Conservation (phyloP, 2,113 vertebrate species). For the Syrrhaptes paradoxus region DNA sequence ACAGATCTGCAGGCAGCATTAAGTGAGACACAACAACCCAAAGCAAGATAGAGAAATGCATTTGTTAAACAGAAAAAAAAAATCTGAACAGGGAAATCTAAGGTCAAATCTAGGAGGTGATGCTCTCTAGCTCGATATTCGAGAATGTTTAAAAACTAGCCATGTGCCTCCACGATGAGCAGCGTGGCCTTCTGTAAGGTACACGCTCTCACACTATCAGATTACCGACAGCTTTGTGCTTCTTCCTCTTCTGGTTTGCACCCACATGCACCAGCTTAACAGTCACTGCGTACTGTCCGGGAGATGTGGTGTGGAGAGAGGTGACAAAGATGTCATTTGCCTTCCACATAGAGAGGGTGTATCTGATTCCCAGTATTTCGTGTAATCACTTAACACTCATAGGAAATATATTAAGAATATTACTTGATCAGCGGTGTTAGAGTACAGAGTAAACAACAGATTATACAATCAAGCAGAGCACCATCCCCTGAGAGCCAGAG, state of each 20-base stretch:
- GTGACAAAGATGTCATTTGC: not conserved
- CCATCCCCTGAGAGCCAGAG: not conserved
- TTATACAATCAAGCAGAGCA: not conserved
- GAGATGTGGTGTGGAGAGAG: not conserved
- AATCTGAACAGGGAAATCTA: not conserved
- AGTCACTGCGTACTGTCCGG: not conserved
- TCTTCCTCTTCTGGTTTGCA: not conserved
- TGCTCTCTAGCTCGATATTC: slow-evolving; percentile 1
- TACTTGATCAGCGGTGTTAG: not conserved
- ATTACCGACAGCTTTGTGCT: not conserved
- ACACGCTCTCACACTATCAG: not conserved
- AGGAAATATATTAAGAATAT: not conserved
- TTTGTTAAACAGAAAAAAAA: not conserved
- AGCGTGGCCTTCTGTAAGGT: not conserved
- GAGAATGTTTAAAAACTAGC: slow-evolving; percentile 47
- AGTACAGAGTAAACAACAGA: not conserved
- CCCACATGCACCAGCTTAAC: not conserved
- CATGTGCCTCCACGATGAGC: not conserved
- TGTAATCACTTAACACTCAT: not conserved
- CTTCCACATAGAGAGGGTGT: not conserved
- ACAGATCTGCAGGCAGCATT: not conserved
- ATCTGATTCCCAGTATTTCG: not conserved
- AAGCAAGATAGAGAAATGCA: not conserved
- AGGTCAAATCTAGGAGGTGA: slow-evolving; percentile 34
- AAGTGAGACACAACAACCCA: not conserved